phyloP scores from a whole-genome alignment of 2,113 vertebrate genomes.

The Notothenia rossii region DNA sequence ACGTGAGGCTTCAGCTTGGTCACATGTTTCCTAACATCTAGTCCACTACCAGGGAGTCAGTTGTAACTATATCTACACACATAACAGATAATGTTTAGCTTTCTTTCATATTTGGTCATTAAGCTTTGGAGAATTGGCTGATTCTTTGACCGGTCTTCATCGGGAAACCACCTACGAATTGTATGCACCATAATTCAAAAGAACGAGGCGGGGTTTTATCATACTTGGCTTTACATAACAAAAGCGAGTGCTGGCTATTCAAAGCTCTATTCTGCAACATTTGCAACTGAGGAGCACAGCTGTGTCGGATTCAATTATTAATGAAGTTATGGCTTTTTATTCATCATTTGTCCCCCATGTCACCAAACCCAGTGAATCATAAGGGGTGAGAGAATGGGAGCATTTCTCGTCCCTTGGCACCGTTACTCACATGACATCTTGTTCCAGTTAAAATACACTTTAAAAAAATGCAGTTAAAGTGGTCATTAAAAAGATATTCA shows the following conservation, averaged over 20 bases:
- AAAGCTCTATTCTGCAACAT: constrained; percentile 51
- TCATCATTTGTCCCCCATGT: constrained; percentile 63
- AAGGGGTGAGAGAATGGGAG: constrained; percentile 43
- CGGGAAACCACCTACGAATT: constrained; percentile 6
- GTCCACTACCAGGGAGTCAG: constrained; percentile 15
- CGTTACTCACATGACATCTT: constrained; percentile 52
- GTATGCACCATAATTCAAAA: background rate
- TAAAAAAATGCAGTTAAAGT: background rate
- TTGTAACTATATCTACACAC: constrained; percentile 30
- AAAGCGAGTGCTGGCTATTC: constrained; percentile 61
- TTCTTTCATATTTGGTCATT: constrained; percentile 5
- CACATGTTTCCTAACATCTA: constrained; percentile 38
- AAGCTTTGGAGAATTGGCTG: background rate
- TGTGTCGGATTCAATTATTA: constrained; percentile 73
- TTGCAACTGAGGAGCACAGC: constrained; percentile 57
- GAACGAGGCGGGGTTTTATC: background rate
- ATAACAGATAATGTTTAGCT: background rate
- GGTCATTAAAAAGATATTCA: background rate
- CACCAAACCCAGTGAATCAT: constrained; percentile 53
- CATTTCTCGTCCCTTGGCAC: constrained; percentile 42
- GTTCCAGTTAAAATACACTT: constrained; percentile 47
- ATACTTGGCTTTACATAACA: constrained; percentile 62
- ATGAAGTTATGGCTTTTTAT: constrained; percentile 69
- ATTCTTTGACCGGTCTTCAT: background rate
- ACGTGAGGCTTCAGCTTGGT: constrained; percentile 60